These are phyloP conservation scores for Anolis carolinensis DNA, from an alignment of 2,113 vertebrate genomes.

Conservation along the genomic window DNA sequence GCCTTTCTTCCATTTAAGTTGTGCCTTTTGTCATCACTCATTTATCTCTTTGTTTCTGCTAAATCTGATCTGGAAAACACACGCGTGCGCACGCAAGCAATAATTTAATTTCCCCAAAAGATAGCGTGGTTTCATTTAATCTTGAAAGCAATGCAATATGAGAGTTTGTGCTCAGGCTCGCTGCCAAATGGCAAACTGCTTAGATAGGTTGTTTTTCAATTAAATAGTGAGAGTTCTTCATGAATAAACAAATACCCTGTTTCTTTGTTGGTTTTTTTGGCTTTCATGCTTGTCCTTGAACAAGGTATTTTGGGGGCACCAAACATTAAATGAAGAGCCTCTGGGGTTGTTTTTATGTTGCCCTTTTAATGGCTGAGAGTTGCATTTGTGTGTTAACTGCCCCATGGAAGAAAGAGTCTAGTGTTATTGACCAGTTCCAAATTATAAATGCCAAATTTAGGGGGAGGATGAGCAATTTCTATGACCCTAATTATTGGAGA, in stretches of 20 bases:
- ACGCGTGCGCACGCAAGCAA: neutral
- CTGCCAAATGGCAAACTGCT: neutral
- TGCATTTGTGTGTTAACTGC: neutral
- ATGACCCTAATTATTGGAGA: no score
- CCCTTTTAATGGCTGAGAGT: neutral
- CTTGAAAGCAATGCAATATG: neutral
- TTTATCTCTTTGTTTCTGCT: slow-evolving; percentile 12
- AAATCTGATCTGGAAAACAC: slow-evolving; percentile 2
- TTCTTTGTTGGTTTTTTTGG: neutral
- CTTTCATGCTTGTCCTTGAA: neutral
- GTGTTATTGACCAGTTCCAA: neutral
- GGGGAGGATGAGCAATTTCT: neutral
- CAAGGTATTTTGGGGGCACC: neutral
- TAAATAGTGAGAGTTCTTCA: neutral
- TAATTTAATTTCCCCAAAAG: slow-evolving; percentile 29
- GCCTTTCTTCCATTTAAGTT: neutral
- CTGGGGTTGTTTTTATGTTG: neutral
- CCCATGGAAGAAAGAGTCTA: neutral
- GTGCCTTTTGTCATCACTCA: slow-evolving; percentile 14
- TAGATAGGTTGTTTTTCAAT: neutral
- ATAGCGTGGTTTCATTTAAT: slow-evolving; percentile 36
- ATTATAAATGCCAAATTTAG: neutral
- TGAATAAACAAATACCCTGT: neutral
- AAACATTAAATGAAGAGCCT: neutral
- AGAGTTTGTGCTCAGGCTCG: neutral